Base-by-base conservation (phyloP, 2,888 invertebrate genomes). In the Drosophila trichaetosa region DNA sequence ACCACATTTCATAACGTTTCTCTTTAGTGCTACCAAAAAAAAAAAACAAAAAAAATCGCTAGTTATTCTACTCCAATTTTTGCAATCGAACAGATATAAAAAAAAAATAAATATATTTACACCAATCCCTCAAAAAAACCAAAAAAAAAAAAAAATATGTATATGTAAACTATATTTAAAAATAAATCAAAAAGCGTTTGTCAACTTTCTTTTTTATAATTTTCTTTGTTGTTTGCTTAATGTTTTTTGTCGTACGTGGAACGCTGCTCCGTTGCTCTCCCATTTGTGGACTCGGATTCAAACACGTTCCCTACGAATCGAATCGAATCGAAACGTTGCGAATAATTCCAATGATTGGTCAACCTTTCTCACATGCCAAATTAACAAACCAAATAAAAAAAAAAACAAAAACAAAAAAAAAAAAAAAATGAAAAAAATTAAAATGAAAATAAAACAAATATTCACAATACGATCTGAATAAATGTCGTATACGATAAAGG, bases 201-300 rank as follows among this genome's bases (percentile, higher is more conserved):
- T 80, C 77, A 78, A 83, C 73, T 87, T 87, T 84, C 83, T 81
- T 88, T 89, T 82, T 83, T 84, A 82, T 83, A 80, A 85, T 86
- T 87, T 87, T 89, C 81, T 87, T 90, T 88, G 84, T 87, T 87
- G 88, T 86, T 88, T 84, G 79, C 83, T 90, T 83, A 85, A 85
- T 89, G 80, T 90, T 82, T 85, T 85, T 82, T 88, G 77, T 87
- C 90, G 89, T 90, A 91, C 91, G 93, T 92, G 92, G 92, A 92
- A 91, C 92, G 93, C 93, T 92, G 93, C 90, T 89, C 91, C 82
- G 79, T 83, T 84, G 83, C 80, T 80, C 83, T 82, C 80, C 82
- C 86, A 73, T 80, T 79, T 74, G 76, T 62, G 79, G 79, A 80
- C 68, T 68, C 58, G 73, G 75, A 78, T 66, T 57, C 29, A 67